Percentiles rank a stretch among this genome's conserved stretches.
Conservation (phyloP, 2,797 vertebrate species). For the Intellagama lesueurii region DNA sequence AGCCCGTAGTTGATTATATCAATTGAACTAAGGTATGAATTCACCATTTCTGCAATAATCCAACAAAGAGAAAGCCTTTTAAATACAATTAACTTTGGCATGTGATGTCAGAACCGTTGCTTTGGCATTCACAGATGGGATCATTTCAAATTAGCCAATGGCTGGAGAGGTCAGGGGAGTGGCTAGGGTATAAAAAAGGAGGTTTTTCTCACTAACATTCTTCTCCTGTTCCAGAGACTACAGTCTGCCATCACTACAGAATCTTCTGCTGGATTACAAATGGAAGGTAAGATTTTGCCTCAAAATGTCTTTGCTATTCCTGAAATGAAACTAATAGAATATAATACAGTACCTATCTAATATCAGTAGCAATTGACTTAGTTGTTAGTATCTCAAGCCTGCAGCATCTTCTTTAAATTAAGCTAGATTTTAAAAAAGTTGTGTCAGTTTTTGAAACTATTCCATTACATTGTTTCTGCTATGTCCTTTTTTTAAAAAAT, state of each 20-base stretch:
- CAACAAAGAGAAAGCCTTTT: slow-evolving; percentile 28
- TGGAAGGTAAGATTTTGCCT: not conserved
- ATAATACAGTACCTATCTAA: not conserved
- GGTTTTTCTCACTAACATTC: not conserved
- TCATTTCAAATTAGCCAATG: slow-evolving; percentile 29
- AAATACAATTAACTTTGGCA: slow-evolving; percentile 35
- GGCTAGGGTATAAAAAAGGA: slow-evolving; percentile 5
- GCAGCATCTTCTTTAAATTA: not conserved
- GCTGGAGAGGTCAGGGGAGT: slow-evolving; percentile 19
- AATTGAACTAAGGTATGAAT: not conserved
- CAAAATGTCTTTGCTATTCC: slow-evolving; percentile 24
- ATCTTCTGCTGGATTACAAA: not conserved
- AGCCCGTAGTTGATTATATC: too few relatives aligned
- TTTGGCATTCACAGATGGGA: not conserved
- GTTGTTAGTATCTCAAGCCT: not conserved
- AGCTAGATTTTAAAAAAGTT: not conserved
- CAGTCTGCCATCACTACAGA: not conserved
- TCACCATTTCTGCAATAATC: slow-evolving; percentile 43
- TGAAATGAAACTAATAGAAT: not conserved
- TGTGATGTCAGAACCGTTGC: slow-evolving; percentile 13
- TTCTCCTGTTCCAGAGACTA: slow-evolving; percentile 6
- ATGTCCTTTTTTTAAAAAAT: not conserved
- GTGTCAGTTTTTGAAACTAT: not conserved
- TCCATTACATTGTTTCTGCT: not conserved
- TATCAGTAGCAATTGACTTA: not conserved